phyloP scores from a whole-genome alignment of 1,140 invertebrate species.

The Drosophila cardini region DNA sequence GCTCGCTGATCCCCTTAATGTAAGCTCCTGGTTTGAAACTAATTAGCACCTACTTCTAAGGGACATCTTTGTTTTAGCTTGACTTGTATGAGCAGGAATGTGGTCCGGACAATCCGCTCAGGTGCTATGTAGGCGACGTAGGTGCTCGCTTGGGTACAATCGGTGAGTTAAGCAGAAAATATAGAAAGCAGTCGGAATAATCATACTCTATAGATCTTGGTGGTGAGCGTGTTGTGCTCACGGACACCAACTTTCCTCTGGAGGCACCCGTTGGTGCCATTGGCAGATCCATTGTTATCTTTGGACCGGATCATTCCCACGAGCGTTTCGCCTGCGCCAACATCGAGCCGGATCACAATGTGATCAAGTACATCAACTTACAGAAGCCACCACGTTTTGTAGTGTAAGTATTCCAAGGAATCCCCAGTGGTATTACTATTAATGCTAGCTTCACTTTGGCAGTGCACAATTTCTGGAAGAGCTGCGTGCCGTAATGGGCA shows the following conservation, averaged over 20 bases:
- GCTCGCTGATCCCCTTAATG: slow-evolving; percentile 94
- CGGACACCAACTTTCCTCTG: slow-evolving; percentile 95
- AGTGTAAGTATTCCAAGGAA: slow-evolving; percentile 87
- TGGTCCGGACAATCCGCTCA: slow-evolving; percentile 92
- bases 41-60: too few species aligned
- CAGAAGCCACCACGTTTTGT: slow-evolving; percentile 94
- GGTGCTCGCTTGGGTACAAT: slow-evolving; percentile 93
- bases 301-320: slow-evolving; percentile 89
- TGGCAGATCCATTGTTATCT: slow-evolving; percentile 94
- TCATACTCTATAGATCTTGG: slow-evolving; percentile 88
- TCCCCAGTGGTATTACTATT: background rate
- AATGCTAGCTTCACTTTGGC: background rate
- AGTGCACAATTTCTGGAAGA: slow-evolving; percentile 94
- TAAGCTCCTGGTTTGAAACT: slow-evolving; percentile 83
- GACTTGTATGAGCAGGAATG: slow-evolving; percentile 95
- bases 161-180: slow-evolving; percentile 67
- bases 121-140: slow-evolving; percentile 97
- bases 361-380: slow-evolving; percentile 95
- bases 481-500: slow-evolving; percentile 91
- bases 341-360: slow-evolving; percentile 95
- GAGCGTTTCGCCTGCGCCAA: slow-evolving; percentile 95
- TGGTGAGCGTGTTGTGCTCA: slow-evolving; percentile 90
- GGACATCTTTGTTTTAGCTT: slow-evolving; percentile 86
- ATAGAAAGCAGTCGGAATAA: background rate
- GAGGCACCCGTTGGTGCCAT: slow-evolving; percentile 91